Evolutionary conservation across 2,888 invertebrate species (phyloP).

Genomic region (Steromphala cineraria): DNA sequence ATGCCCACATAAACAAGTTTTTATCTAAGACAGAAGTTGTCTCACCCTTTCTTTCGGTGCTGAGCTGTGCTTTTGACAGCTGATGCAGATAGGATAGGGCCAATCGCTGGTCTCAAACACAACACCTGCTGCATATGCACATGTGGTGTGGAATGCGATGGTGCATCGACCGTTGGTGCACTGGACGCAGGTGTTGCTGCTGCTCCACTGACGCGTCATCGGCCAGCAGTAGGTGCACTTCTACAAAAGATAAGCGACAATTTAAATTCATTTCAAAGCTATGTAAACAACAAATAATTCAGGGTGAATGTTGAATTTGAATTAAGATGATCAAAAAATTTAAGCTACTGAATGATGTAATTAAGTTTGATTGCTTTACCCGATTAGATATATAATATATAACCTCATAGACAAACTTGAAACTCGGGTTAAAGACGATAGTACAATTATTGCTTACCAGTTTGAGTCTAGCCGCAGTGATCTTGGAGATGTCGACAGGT

Average conservation of each 20-base stretch:
- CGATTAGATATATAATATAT: too few relatives aligned
- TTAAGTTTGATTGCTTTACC: too few relatives aligned
- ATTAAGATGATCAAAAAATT: too few relatives aligned
- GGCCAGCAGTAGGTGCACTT: slow-evolving; percentile 70
- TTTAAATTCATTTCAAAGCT: neutral
- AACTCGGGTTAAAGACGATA: neutral
- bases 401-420: too few relatives aligned
- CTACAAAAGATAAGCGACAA: slow-evolving; percentile 53
- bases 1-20: too few relatives aligned
- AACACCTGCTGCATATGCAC: slow-evolving; percentile 79
- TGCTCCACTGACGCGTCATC: slow-evolving; percentile 37
- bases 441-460: slow-evolving; percentile 55
- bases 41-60: slow-evolving; percentile 54
- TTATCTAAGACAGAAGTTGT: too few relatives aligned
- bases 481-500: slow-evolving; percentile 68
- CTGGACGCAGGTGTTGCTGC: slow-evolving; percentile 75
- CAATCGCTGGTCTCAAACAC: slow-evolving; percentile 75
- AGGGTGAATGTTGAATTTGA: too few relatives aligned
- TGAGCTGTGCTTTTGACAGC: slow-evolving; percentile 72
- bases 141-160: slow-evolving; percentile 79
- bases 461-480: slow-evolving; percentile 57
- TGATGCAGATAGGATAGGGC: slow-evolving; percentile 74
- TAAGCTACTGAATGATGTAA: too few relatives aligned
- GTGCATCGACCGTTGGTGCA: slow-evolving; percentile 77
- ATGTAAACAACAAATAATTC: too few relatives aligned